Percentiles rank a stretch among this genome's conserved stretches.
phyloP scores from a whole-genome alignment of 2,888 invertebrate genomes.

The Oscheius onirici region DNA sequence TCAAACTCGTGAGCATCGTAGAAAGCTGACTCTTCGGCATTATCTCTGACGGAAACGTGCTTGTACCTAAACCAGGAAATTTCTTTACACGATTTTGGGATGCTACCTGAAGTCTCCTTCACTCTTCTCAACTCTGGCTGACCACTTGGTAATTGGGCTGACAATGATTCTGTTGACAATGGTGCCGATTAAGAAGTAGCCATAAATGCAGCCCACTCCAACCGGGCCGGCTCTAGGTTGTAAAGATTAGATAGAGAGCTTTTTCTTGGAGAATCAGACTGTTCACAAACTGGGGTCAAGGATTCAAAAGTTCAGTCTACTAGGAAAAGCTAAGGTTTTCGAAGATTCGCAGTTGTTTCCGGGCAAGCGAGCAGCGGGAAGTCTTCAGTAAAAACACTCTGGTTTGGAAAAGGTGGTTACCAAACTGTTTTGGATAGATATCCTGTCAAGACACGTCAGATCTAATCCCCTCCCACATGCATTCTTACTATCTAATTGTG shows the following conservation, averaged over 20 bases:
- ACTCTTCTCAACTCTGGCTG: slow-evolving; percentile 75
- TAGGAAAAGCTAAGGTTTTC: no score
- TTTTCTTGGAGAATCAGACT: not conserved
- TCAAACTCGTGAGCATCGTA: slow-evolving; percentile 53
- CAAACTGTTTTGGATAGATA: no score
- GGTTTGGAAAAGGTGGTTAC: no score
- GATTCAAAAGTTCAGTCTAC: not conserved
- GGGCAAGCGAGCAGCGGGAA: no score
- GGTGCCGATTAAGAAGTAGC: slow-evolving; percentile 76
- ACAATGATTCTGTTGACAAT: slow-evolving; percentile 76
- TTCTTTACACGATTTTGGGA: no score
- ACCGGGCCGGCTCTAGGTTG: slow-evolving; percentile 74
- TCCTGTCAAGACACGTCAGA: no score
- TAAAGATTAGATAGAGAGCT: slow-evolving; percentile 16
- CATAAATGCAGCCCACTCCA: slow-evolving; percentile 75
- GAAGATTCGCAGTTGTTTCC: no score
- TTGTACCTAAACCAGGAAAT: slow-evolving; percentile 54
- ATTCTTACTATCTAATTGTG: no score
- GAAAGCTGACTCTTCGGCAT: slow-evolving; percentile 58
- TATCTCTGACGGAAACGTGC: slow-evolving; percentile 60
- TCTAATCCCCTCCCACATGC: no score
- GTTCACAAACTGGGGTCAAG: not conserved
- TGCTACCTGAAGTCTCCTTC: slow-evolving; percentile 77
- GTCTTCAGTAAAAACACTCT: no score
- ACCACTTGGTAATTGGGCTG: slow-evolving; percentile 75